Evolutionary conservation across 1,140 invertebrate genomes (phyloP).

Genomic region (Argopecten irradians): DNA sequence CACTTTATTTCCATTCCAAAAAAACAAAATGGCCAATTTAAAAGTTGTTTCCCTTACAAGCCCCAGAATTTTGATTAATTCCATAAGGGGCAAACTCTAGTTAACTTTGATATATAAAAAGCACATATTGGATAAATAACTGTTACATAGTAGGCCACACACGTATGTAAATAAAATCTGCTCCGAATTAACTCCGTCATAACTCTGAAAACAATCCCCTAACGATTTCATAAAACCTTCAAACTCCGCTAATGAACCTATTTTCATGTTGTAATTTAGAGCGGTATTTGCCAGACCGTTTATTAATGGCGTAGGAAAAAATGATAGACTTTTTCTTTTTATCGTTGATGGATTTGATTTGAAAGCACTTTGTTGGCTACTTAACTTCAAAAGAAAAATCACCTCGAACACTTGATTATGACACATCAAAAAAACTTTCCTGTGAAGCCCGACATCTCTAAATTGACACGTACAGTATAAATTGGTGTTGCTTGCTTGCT

Average conservation of each 20-base stretch:
- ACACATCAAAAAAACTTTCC: neutral
- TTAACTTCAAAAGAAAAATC: neutral
- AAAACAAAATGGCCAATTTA: constrained; percentile 17
- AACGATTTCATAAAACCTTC: neutral
- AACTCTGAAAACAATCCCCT: neutral
- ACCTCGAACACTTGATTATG: neutral
- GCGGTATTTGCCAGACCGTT: neutral
- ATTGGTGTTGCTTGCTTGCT: neutral
- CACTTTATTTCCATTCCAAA: neutral
- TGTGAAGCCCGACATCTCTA: neutral
- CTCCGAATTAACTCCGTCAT: neutral
- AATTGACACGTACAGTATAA: neutral
- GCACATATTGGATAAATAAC: neutral
- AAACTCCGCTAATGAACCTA: neutral
- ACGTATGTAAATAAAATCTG: neutral
- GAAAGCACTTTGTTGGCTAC: neutral
- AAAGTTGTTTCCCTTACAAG: neutral
- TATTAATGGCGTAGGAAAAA: neutral
- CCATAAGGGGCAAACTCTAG: neutral
- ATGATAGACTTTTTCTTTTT: neutral
- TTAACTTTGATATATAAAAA: neutral
- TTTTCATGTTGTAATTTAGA: neutral
- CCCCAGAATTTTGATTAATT: neutral
- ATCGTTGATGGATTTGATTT: neutral
- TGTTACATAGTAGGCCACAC: neutral